phyloP scores from a whole-genome alignment of 2,888 invertebrate species.

The Dolichomitus sp. region DNA sequence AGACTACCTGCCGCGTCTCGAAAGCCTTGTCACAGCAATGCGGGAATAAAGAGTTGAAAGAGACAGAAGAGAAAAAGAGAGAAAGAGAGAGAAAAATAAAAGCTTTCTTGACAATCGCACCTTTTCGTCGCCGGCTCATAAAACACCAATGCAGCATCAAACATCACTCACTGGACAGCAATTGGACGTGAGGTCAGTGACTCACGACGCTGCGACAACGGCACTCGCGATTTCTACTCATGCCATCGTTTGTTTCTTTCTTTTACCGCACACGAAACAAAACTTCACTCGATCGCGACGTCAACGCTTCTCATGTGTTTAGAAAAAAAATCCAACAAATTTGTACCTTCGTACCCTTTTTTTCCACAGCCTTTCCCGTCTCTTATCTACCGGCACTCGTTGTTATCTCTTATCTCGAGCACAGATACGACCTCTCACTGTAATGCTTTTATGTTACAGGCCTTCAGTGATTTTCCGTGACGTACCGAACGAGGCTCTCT shows the following conservation, averaged over 20 bases:
- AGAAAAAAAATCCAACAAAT: too few species aligned
- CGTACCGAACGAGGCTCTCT: background rate
- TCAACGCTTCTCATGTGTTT: background rate
- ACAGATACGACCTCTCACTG: background rate
- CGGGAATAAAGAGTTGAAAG: slow-evolving; percentile 2
- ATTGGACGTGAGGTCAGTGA: slow-evolving; percentile 81
- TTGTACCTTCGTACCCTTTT: background rate
- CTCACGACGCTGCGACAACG: slow-evolving; percentile 71
- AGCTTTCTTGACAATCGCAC: slow-evolving; percentile 72
- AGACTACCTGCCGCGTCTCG: slow-evolving; percentile 16
- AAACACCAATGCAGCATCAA: slow-evolving; percentile 85
- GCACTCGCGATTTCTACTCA: background rate
- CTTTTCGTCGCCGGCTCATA: slow-evolving; percentile 83
- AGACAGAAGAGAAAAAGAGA: background rate
- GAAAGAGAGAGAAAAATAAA: slow-evolving; percentile 22
- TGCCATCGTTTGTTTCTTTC: background rate
- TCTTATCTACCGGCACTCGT: background rate
- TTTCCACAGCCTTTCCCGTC: background rate
- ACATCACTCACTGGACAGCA: slow-evolving; percentile 81
- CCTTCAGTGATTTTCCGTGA: slow-evolving; percentile 18
- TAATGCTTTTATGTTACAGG: background rate
- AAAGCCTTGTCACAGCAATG: slow-evolving; percentile 23
- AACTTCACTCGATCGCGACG: background rate
- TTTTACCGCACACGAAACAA: background rate
- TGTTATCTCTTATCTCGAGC: slow-evolving; percentile 20